These are phyloP conservation scores for Chrysotoxum bicinctum DNA, from an alignment of 2,888 invertebrate species.

Conservation along the genomic window DNA sequence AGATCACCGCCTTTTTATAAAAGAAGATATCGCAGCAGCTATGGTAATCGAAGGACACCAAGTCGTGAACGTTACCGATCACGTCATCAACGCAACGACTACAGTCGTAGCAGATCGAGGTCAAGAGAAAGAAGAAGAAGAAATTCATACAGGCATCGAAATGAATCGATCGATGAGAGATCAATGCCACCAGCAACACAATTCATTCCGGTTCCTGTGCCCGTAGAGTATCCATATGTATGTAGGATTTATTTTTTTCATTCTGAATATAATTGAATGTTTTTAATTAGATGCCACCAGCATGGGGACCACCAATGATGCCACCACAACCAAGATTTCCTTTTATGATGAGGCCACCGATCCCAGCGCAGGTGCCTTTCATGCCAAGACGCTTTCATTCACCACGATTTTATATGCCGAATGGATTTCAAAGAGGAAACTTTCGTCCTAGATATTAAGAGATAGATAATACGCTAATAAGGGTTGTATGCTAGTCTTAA, in stretches of 20 bases:
- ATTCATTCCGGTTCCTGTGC: constrained; percentile 67
- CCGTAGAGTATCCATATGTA: constrained; percentile 62
- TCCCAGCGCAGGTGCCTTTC: constrained; percentile 40
- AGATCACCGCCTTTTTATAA: constrained; percentile 26
- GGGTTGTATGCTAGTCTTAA: background rate
- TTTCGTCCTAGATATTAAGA: constrained; percentile 46
- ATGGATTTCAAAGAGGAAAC: constrained; percentile 35
- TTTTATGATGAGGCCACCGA: constrained; percentile 37
- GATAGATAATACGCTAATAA: background rate
- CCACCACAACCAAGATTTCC: constrained; percentile 56
- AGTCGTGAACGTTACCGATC: constrained; percentile 47
- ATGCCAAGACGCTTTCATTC: constrained; percentile 44
- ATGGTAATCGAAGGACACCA: constrained; percentile 22
- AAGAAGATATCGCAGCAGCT: constrained; percentile 16
- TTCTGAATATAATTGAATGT: background rate
- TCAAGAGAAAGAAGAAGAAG: constrained; percentile 48
- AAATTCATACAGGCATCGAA: background rate
- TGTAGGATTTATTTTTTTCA: background rate
- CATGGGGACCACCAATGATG: constrained; percentile 55
- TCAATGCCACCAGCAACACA: constrained; percentile 40
- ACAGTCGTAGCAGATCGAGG: constrained; percentile 51
- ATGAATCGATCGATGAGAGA: background rate
- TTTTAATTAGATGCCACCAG: constrained; percentile 37
- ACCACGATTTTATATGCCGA: constrained; percentile 22
- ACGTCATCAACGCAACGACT: constrained; percentile 15